Evolutionary conservation across 2,113 vertebrate species (phyloP).

Genomic region (Lethenteron reissneri): DNA sequence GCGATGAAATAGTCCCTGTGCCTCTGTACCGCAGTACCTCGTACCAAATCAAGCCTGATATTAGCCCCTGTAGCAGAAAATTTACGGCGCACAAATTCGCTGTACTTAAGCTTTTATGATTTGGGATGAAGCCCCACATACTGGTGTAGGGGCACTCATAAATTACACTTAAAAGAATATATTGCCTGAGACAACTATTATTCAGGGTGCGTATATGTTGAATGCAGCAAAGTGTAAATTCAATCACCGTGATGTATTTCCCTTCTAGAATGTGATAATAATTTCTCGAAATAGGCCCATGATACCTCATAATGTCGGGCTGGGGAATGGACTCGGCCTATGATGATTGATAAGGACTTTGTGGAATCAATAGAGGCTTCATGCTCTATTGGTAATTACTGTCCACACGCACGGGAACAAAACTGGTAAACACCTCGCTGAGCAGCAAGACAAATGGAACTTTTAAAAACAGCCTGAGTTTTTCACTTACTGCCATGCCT

Average conservation of each 20-base stretch:
- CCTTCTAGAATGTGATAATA: conserved; percentile 1
- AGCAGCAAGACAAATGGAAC: too few relatives aligned
- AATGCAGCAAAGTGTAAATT: conserved; percentile 6
- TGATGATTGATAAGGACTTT: conserved; percentile 6
- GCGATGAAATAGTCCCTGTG: background rate
- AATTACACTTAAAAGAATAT: conserved; percentile 6
- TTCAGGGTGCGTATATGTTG: conserved; percentile 5
- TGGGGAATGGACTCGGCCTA: background rate
- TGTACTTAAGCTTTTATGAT: conserved; percentile 6
- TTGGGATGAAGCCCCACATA: conserved; percentile 5
- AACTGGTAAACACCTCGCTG: too few relatives aligned
- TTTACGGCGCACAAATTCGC: conserved; percentile 1
- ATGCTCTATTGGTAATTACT: background rate
- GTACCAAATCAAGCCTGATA: conserved; percentile 4
- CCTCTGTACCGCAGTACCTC: background rate
- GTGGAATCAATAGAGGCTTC: conserved; percentile 3
- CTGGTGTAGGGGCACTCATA: conserved; percentile 3
- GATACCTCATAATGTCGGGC: conserved; percentile 3
- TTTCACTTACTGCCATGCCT: too few relatives aligned
- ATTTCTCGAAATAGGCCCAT: conserved; percentile 2
- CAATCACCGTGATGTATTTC: conserved; percentile 5
- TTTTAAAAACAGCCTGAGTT: too few relatives aligned
- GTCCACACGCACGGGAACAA: too few relatives aligned
- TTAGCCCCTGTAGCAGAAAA: background rate
- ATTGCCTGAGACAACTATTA: conserved; percentile 6